phyloP scores from a whole-genome alignment of 2,113 vertebrate genomes.

The Thunnus thynnus region DNA sequence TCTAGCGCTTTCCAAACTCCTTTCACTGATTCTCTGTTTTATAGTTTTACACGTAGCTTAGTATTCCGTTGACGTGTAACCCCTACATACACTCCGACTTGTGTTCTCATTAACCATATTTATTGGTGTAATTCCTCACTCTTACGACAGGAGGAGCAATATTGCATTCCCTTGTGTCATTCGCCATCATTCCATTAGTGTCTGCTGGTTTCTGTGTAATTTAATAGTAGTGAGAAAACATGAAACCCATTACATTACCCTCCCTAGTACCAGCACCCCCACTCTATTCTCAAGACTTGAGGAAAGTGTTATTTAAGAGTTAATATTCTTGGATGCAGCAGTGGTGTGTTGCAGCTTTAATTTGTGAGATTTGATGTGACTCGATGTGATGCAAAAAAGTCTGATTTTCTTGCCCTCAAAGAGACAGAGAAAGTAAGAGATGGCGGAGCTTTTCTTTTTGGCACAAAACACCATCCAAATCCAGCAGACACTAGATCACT shows the following conservation, averaged over 20 bases:
- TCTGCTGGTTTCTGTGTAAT: constrained; percentile 60
- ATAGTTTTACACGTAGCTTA: background rate
- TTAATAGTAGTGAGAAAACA: constrained; percentile 43
- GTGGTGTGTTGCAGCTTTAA: constrained; percentile 36
- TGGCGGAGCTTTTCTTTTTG: background rate
- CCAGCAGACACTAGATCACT: constrained; percentile 7
- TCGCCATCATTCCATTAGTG: constrained; percentile 69
- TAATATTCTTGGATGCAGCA: constrained; percentile 8
- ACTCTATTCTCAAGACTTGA: background rate
- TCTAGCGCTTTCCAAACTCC: constrained; percentile 35
- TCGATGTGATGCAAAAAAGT: background rate
- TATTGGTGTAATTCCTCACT: constrained; percentile 75
- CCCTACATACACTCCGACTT: constrained; percentile 21
- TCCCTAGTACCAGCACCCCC: background rate
- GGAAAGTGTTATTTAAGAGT: constrained; percentile 10
- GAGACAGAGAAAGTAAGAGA: background rate
- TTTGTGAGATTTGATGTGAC: constrained; percentile 9
- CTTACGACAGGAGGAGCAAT: constrained; percentile 52
- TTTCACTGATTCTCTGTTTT: constrained; percentile 20
- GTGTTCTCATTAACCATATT: constrained; percentile 68
- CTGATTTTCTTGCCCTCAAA: background rate
- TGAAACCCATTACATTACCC: constrained; percentile 57
- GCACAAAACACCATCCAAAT: background rate
- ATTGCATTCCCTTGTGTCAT: constrained; percentile 44
- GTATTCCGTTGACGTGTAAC: constrained; percentile 48